Evolutionary conservation across 2,797 vertebrate species (phyloP), one percentile per base, ranked within the genome.

Genomic region (Hydrocynus forskahlii): DNA sequence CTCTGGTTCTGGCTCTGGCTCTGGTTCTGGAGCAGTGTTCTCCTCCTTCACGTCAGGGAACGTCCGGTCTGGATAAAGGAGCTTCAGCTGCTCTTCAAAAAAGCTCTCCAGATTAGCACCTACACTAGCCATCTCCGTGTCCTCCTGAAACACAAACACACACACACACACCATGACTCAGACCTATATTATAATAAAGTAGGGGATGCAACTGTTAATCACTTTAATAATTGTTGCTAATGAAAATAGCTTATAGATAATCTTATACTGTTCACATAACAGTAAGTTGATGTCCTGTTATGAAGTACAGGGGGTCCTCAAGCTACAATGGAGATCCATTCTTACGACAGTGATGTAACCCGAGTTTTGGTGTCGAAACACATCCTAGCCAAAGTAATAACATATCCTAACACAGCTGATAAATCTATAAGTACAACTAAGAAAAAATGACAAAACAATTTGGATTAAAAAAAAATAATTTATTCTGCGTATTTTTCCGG

Each of bases 101-200:
- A 95, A 97, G 43, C 96, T 91, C 85, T 97, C 95, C 85, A 99
- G 91, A 90, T 95, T 97, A 70, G 96, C 91, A 2, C 98, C 98
- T 0, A 97, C 97, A 81, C 96, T 96, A 0, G 97, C 97, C 60
- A 99, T 96, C 86, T 99, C 97, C 0, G 97, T 97, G 81, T 97
- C 97, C 0, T 95, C 90, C 98, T 99, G 88, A 78, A 83, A 83
- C 35, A 50, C 2, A 2, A 21, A 72, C 0, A 70, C 35, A 23
- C n/a, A 76, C 19, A 59, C 25, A 64, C 52, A 75, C 71, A 0
- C 54, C 14, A 2, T 75, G 7, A 43, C 19, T 14, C 62, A 16
- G 23, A 6, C 13, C 16, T 38, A 35, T 7, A 67, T 29, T 23
- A 29, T 29, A 5, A 29, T 62, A 2, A 23, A 23, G n/a, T 21